Base-by-base conservation (phyloP, 2,888 invertebrate species). In the Galeopsomyia nigrocyanea region DNA sequence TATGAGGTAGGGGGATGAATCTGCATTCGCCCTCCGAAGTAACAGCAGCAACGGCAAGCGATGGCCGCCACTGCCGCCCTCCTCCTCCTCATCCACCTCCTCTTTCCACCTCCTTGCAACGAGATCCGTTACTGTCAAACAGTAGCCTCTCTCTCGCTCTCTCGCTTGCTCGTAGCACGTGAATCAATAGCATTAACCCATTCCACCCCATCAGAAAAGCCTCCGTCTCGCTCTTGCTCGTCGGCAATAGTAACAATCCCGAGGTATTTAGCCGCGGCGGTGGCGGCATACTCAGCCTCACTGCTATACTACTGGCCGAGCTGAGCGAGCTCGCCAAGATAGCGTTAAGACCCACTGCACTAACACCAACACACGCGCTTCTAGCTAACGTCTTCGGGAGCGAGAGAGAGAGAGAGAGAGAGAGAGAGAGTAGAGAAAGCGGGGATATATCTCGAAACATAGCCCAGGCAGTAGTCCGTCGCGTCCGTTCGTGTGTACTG, bases 161-260 rank as follows among this genome's bases (percentile, higher is more conserved):
- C 74, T 63, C 68, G 21, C 63, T 62, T 67, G 22, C 14, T 21
- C 39, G 84, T 82, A 57, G 68, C 71, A 83, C 83, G 86, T 85
- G 86, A 86, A 86, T 86, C 86, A 86, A 86, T 86, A 86, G 86
- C 86, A 86, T 86, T 86, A 86, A 85, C 84, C 84, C 86, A 84
- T 86, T 86, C 85, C 84, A 84, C 79, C 80, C 81, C 83, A 85
- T 86, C 83, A 80, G 82, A 82, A 80, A 77, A 78, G 77, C 75
- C 77, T 39, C 63, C 9, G 49, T 55, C 68, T 62, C 22, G 50
- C 47, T 53, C 26, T 51, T 61, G 26, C 26, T 75, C 19, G 80
- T 80, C 82, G 80, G 85, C 83, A 86, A 84, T 84, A 83, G 86
- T 86, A 86, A 86, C 86, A 86, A 86, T 86, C 84, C 84, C 83